These are phyloP conservation scores for Amblyjoppa proteus DNA, from an alignment of 2,888 invertebrate species.

Conservation along the genomic window DNA sequence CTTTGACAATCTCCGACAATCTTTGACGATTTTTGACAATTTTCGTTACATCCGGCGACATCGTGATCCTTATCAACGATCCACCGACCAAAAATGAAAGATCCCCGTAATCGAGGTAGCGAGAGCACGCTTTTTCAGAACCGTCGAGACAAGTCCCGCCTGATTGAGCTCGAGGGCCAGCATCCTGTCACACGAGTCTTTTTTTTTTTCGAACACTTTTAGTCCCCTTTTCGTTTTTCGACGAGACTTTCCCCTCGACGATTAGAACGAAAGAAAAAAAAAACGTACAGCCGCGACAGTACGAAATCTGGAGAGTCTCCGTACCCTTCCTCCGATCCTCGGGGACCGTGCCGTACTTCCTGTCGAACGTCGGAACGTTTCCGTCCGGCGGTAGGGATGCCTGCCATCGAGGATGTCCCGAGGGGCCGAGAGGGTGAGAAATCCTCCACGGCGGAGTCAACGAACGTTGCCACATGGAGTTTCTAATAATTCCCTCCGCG, in stretches of 20 bases:
- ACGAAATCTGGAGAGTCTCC: slow-evolving; percentile 37
- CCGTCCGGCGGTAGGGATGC: slow-evolving; percentile 41
- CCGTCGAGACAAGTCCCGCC: not conserved
- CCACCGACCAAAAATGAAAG: not conserved
- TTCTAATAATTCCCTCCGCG: not conserved
- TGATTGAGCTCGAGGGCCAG: not conserved
- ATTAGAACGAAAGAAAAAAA: slow-evolving; percentile 20
- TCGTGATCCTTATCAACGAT: not conserved
- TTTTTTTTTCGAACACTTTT: slow-evolving; percentile 18
- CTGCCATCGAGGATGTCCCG: slow-evolving; percentile 2
- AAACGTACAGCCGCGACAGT: slow-evolving; percentile 28
- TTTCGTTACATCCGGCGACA: too few relatives aligned
- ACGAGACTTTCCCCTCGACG: not conserved
- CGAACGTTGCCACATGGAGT: slow-evolving; percentile 22
- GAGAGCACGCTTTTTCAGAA: not conserved
- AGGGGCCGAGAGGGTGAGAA: slow-evolving; percentile 53
- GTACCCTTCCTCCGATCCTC: slow-evolving; percentile 46
- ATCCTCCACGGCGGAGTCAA: slow-evolving; percentile 35
- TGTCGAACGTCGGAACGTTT: slow-evolving; percentile 48
- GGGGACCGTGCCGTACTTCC: slow-evolving; percentile 39
- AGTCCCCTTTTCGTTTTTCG: not conserved
- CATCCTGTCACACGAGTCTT: not conserved
- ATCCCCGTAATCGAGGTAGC: not conserved
- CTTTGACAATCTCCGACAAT: too few relatives aligned
- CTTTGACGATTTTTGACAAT: too few relatives aligned